These are phyloP conservation scores for Chorisops tibialis DNA, from an alignment of 2,888 invertebrate genomes.

Conservation along the genomic window DNA sequence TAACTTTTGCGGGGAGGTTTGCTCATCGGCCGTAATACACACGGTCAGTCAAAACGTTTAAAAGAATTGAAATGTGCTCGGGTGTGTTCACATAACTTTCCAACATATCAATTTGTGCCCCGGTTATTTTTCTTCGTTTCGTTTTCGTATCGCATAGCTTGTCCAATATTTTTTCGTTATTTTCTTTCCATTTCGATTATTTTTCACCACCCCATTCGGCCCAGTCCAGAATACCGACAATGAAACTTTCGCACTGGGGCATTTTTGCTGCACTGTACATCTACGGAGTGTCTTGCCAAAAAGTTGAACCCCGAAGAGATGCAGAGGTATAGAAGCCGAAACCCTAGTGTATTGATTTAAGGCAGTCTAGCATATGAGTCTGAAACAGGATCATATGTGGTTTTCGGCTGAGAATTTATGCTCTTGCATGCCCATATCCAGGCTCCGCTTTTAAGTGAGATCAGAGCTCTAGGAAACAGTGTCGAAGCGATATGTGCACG, in stretches of 20 bases:
- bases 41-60: slow-evolving; percentile 15
- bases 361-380: background rate
- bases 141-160: background rate
- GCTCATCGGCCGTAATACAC: background rate
- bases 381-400: background rate
- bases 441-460: background rate
- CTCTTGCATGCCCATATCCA: background rate
- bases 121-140: background rate
- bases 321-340: slow-evolving; percentile 32
- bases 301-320: slow-evolving; percentile 35
- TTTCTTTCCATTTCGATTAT: slow-evolving; percentile 1
- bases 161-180: slow-evolving; percentile 26
- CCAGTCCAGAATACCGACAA: background rate
- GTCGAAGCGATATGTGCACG: background rate
- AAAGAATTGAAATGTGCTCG: slow-evolving; percentile 25
- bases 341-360: slow-evolving; percentile 10
- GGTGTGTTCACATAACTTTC: slow-evolving; percentile 17
- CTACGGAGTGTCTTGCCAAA: slow-evolving; percentile 29
- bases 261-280: slow-evolving; percentile 21
- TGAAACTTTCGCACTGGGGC: slow-evolving; percentile 3
- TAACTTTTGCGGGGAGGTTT: slow-evolving; percentile 1
- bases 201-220: background rate
- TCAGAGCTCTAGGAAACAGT: slow-evolving; percentile 5
- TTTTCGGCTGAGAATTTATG: background rate
- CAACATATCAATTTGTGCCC: slow-evolving; percentile 28